Base-by-base conservation (phyloP, 1,140 invertebrate species). In the Anastatus disparis region DNA sequence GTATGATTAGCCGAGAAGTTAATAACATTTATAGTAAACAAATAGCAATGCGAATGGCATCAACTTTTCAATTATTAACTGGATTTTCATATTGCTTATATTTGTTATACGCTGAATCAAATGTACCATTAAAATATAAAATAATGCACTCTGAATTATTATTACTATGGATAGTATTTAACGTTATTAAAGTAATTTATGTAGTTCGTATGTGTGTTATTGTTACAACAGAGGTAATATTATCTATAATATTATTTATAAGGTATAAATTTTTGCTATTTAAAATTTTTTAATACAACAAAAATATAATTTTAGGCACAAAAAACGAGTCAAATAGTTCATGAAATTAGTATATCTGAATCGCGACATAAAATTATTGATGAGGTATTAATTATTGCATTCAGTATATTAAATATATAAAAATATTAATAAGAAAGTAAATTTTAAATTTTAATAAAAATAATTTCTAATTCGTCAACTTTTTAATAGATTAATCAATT, bases 401-500 rank as follows among this genome's bases (percentile, higher is more conserved):
- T n/a, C n/a, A n/a, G n/a, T n/a, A n/a, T n/a, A n/a, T n/a, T n/a
- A n/a, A n/a, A n/a, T n/a, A n/a, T n/a, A n/a, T n/a, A n/a, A n/a
- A n/a, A n/a, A n/a, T n/a, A n/a, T n/a, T n/a, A n/a, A n/a, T n/a
- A n/a, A n/a, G n/a, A n/a, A n/a, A n/a, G n/a, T n/a, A n/a, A n/a
- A n/a, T 44, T 17, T 6, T 35, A 38, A 48, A 48, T 24, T 24
- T 20, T n/a, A n/a, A n/a, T n/a, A n/a, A n/a, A n/a, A n/a, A n/a
- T n/a, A n/a, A n/a, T n/a, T n/a, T n/a, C n/a, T n/a, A n/a, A n/a
- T n/a, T n/a, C n/a, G n/a, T n/a, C n/a, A 1, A 7, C 17, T 31
- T 38, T 59, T 13, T 73, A 76, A 24, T 55, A 79, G 79, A 77
- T 80, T 71, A 50, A 64, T 24, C 58, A 77, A 15, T 78, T 80